A percentile compares a stretch with the other conserved stretches of the same genome.
These are phyloP conservation scores for Hipparchia sbordonii DNA, from an alignment of 2,888 invertebrate genomes.

Conservation along the genomic window DNA sequence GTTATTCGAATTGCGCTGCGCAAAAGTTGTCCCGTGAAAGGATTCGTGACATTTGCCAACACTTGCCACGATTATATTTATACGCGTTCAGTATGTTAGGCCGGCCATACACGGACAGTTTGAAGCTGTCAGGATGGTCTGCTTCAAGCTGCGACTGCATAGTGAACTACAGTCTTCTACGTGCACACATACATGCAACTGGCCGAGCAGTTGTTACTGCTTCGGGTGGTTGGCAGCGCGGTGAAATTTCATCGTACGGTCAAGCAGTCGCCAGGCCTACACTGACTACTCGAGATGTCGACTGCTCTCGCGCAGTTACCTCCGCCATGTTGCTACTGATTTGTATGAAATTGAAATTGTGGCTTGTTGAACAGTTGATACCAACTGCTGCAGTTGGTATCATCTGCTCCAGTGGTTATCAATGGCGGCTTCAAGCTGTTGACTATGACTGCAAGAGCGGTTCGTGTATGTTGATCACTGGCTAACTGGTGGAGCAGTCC, in stretches of 20 bases:
- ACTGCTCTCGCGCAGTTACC: slow-evolving; percentile 1
- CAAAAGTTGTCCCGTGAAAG: slow-evolving; percentile 49
- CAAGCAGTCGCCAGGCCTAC: background rate
- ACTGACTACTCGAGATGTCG: background rate
- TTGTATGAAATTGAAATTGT: background rate
- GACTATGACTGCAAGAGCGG: no score
- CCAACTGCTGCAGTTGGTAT: background rate
- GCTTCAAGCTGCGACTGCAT: slow-evolving; percentile 7
- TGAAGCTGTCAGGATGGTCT: background rate
- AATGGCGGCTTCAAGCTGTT: background rate
- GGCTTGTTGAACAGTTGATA: background rate
- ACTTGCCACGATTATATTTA: slow-evolving; percentile 50
- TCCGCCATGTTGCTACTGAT: background rate
- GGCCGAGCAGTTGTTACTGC: background rate
- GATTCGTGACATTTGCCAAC: slow-evolving; percentile 52
- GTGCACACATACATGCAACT: no score
- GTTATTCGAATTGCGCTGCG: slow-evolving; percentile 48
- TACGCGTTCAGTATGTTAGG: slow-evolving; percentile 50
- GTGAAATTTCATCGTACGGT: background rate
- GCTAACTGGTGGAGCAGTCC: background rate
- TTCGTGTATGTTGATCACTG: no score
- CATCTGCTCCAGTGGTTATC: background rate
- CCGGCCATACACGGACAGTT: background rate
- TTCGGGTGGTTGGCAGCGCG: background rate
- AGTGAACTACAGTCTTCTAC: slow-evolving; percentile 6